These are phyloP conservation scores for Acleris sparsana DNA, from an alignment of 2,888 invertebrate genomes.

Conservation along the genomic window DNA sequence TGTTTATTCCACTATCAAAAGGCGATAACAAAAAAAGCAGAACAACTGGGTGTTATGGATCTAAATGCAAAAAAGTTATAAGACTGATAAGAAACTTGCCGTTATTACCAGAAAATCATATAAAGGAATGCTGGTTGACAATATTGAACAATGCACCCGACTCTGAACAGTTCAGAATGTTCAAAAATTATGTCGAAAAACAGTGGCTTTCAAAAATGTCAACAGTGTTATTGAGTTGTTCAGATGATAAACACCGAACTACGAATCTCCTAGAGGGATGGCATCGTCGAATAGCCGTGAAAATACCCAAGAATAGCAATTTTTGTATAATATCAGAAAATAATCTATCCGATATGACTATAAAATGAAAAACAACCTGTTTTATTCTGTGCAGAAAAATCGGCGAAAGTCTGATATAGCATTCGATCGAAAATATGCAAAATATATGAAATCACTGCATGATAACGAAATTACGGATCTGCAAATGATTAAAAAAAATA, in stretches of 20 bases:
- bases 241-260: constrained; percentile 2
- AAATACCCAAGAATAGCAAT: not conserved
- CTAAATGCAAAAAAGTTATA: not conserved
- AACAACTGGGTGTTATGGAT: no score
- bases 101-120: not conserved
- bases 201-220: not conserved
- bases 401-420: constrained; percentile 9
- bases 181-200: constrained; percentile 1
- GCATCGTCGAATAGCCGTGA: constrained; percentile 2
- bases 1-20: no score
- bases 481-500: constrained; percentile 5
- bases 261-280: constrained; percentile 1
- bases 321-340: not conserved
- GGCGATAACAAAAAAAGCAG: no score
- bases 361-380: not conserved
- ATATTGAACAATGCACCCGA: not conserved
- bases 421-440: not conserved
- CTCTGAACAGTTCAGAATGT: not conserved
- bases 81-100: not conserved
- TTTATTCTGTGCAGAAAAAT: constrained; percentile 3
- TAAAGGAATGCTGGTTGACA: not conserved
- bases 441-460: not conserved
- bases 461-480: constrained; percentile 3
- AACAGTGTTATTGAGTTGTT: constrained; percentile 2
- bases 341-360: not conserved